Conservation (phyloP, 2,113 vertebrate species). For the Psittacula cyanocephala region DNA sequence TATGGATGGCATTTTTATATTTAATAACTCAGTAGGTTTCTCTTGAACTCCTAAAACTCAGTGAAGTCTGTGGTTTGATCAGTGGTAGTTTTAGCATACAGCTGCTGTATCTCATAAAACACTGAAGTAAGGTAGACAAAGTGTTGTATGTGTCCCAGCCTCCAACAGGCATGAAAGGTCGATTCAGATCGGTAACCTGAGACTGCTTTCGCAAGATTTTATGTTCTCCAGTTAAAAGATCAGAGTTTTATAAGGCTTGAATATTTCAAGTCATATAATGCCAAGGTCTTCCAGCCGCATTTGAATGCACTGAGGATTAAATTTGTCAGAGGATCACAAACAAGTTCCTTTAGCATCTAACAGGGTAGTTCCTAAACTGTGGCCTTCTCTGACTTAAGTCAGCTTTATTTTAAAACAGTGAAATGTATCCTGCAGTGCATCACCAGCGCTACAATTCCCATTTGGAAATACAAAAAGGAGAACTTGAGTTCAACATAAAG, state of each 20-base stretch:
- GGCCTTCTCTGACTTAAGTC: not conserved
- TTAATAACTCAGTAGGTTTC: not conserved
- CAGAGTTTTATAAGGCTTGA: not conserved
- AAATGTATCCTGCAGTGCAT: not conserved
- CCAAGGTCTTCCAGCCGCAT: not conserved
- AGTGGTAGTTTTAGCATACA: not conserved
- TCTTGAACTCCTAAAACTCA: not conserved
- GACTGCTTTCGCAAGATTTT: not conserved
- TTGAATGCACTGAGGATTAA: not conserved
- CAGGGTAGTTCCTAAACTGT: not conserved
- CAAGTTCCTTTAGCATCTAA: not conserved
- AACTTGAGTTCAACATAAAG: not conserved
- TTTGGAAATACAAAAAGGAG: not conserved
- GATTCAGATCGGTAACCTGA: not conserved
- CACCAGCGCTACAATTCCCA: not conserved
- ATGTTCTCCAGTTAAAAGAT: not conserved
- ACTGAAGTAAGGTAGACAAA: not conserved
- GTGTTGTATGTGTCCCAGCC: not conserved
- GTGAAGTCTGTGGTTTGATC: not conserved
- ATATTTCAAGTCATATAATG: not conserved
- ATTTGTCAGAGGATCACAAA: not conserved
- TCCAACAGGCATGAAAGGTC: not conserved
- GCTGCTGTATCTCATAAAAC: not conserved
- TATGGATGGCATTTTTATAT: not conserved
- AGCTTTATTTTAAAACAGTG: not conserved